Evolutionary conservation across 1,140 invertebrate species (phyloP), one percentile per base, ranked within the genome.

Genomic region (Drosophila asahinai): DNA sequence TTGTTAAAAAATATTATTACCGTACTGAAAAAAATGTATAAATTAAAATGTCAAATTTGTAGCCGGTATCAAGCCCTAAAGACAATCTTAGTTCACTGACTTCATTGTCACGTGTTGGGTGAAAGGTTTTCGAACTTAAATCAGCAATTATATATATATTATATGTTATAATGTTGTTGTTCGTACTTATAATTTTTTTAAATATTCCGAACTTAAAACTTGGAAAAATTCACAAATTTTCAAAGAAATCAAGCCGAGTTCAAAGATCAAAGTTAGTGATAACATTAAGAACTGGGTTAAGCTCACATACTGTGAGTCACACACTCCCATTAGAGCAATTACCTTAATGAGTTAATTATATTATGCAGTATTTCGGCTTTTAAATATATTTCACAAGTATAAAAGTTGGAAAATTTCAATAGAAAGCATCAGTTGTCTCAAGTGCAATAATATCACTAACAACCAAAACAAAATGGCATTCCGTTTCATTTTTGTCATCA

Each of bases 401-500:
- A 57, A 40, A 57, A 57, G 54, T n/a, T n/a, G 2, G 1, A 6
- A 5, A 40, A 40, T 40, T 25, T 38, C 14, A 57, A 25, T 40
- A 11, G 14, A 57, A 25, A 40, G 36, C 19, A 57, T 57, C 54
- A 57, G 36, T 57, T 57, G 54, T 40, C 54, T 57, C 14, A 57
- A 57, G 54, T 55, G 54, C 54, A 55, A 57, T 38, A n/a, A 40
- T 25, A 40, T 40, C 54, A n/a, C 22, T 42, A 52, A 42, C 7
- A 40, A 25, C 7, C 8, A 14, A 8, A 19, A 6, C 1, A 67
- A 70, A 27, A 74, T 74, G 71, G 47, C 68, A 5, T 45, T 74
- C 47, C 45, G 22, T 15, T 43, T 38, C 19, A 45, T 74, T 61
- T 51, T 61, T 11, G 38, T 73, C n/a, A 38, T 74, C 55, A 73